Conservation (phyloP, 1,140 invertebrate species). For the Littorina saxatilis region DNA sequence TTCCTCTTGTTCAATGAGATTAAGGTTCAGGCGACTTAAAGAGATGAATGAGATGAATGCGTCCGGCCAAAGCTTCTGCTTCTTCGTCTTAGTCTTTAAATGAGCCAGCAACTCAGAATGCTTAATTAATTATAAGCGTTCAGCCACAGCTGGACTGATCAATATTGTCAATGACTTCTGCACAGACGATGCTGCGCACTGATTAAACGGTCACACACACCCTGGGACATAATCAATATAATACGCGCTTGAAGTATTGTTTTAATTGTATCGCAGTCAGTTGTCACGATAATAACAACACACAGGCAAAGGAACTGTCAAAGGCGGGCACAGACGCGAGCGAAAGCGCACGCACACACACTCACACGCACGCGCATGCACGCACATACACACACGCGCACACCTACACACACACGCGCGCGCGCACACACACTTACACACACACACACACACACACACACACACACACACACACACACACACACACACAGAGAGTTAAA, state of each 20-base stretch:
- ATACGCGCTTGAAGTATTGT: no score
- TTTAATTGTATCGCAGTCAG: no score
- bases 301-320: not conserved
- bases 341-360: not conserved
- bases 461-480: not conserved
- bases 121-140: no score
- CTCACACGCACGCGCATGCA: not conserved
- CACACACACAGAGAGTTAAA: not conserved
- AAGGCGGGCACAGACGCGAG: not conserved
- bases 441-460: not conserved
- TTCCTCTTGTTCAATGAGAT: no score
- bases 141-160: not conserved
- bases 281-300: not conserved
- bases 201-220: conserved; percentile 1
- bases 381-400: not conserved
- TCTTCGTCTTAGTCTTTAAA: no score
- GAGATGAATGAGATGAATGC: no score
- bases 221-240: not conserved
- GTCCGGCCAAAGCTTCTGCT: no score
- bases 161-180: not conserved
- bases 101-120: no score
- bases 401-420: no score
- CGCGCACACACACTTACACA: not conserved
- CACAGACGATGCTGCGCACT: not conserved
- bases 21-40: no score